Percentiles rank a stretch among this genome's conserved stretches.
phyloP scores from a whole-genome alignment of 2,797 vertebrate genomes.

The Pitangus sulphuratus region DNA sequence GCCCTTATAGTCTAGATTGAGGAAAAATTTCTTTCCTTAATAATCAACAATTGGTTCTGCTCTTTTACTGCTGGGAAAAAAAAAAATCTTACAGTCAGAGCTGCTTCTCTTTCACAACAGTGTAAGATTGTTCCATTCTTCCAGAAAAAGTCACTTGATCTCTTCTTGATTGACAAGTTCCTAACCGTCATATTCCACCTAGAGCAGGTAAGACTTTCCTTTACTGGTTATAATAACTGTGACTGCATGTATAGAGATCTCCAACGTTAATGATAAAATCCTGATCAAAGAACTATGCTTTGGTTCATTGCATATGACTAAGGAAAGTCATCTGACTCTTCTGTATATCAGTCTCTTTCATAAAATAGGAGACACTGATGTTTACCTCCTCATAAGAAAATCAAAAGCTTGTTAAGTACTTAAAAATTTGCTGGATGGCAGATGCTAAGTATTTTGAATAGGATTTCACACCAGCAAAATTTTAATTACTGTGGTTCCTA shows the following conservation, averaged over 20 bases:
- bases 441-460: slow-evolving; percentile 26
- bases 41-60: neutral
- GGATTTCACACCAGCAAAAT: slow-evolving; percentile 30
- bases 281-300: neutral
- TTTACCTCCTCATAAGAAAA: neutral
- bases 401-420: slow-evolving; percentile 4
- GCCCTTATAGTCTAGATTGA: neutral
- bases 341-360: neutral
- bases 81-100: neutral
- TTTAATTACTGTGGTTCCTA: slow-evolving; percentile 36
- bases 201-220: neutral
- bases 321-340: neutral
- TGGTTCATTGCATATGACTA: neutral
- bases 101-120: neutral
- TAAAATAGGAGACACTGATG: neutral
- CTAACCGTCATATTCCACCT: neutral
- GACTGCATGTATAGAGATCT: neutral
- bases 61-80: neutral
- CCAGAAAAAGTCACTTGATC: neutral
- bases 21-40: neutral
- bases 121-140: neutral
- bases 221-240: neutral
- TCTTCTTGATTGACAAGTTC: neutral
- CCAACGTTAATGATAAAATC: neutral
- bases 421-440: neutral